Percentiles rank a stretch among this genome's conserved stretches.
phyloP scores from a whole-genome alignment of 37 sponge, comb jelly and placozoan genomes.

The Crambe crambe region DNA sequence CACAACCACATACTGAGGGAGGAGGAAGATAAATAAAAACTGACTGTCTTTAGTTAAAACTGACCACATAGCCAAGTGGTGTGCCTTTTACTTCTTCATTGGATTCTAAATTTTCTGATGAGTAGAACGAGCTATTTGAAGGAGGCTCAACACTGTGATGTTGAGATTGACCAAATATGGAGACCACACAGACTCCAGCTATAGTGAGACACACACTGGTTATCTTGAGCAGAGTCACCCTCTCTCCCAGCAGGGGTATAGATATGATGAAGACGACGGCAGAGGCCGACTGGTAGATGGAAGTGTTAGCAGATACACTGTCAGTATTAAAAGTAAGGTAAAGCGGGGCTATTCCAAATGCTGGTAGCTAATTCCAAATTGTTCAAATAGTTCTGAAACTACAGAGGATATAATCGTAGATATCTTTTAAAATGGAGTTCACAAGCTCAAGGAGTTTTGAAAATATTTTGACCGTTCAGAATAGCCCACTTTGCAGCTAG shows the following conservation, averaged over 20 bases:
- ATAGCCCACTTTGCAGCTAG: no score
- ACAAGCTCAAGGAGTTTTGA: no score
- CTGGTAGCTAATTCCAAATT: no score
- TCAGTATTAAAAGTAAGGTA: neutral
- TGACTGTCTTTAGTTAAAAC: no score
- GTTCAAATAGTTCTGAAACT: no score
- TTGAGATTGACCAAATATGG: slow-evolving; percentile 17
- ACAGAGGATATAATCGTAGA: no score
- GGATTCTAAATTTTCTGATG: neutral
- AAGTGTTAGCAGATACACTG: slow-evolving; percentile 83
- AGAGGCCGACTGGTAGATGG: slow-evolving; percentile 76
- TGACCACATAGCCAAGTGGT: slow-evolving; percentile 32
- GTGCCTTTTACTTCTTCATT: slow-evolving; percentile 8
- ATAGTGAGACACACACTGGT: slow-evolving; percentile 5
- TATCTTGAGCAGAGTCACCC: slow-evolving; percentile 75
- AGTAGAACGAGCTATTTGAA: neutral
- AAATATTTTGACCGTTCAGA: no score
- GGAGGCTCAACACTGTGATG: neutral
- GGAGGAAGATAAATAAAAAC: neutral
- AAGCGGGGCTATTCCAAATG: no score
- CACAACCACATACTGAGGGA: neutral
- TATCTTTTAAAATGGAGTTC: no score
- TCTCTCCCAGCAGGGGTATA: slow-evolving; percentile 74
- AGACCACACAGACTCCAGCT: slow-evolving; percentile 27
- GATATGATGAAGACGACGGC: slow-evolving; percentile 76